Percentiles rank a stretch among this genome's conserved stretches.
phyloP scores from a whole-genome alignment of 2,113 vertebrate genomes.

The Hippopotamus amphibius region DNA sequence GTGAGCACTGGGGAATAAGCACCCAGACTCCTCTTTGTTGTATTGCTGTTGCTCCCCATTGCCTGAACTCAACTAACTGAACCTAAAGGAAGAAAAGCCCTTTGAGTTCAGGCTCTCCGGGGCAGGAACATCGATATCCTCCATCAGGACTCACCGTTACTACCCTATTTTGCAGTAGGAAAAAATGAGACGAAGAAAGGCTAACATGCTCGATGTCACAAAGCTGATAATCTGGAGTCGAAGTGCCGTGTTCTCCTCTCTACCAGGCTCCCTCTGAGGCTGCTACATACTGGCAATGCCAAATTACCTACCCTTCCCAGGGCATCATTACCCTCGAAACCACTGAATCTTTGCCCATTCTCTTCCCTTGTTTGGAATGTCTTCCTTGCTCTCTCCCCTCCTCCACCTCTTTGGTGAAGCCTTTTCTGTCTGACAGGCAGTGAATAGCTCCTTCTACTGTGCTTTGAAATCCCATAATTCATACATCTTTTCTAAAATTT shows the following conservation, averaged over 20 bases:
- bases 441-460: not conserved
- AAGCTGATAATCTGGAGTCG: not conserved
- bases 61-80: not conserved
- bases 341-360: not conserved
- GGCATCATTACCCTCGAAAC: not conserved
- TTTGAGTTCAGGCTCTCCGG: not conserved
- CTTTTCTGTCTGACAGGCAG: not conserved
- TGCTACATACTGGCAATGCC: not conserved
- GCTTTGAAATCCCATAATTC: constrained; percentile 3
- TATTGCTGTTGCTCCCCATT: not conserved
- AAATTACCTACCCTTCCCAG: not conserved
- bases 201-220: not conserved
- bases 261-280: not conserved
- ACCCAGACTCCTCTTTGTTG: not conserved
- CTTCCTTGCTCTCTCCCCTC: not conserved
- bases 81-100: not conserved
- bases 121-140: not conserved
- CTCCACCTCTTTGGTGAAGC: not conserved
- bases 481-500: not conserved
- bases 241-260: not conserved
- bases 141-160: not conserved
- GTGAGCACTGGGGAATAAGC: not conserved
- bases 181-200: not conserved
- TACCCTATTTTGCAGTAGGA: not conserved
- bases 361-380: not conserved